These are phyloP conservation scores for Aythya baeri DNA, from an alignment of 2,113 vertebrate genomes.

Conservation along the genomic window DNA sequence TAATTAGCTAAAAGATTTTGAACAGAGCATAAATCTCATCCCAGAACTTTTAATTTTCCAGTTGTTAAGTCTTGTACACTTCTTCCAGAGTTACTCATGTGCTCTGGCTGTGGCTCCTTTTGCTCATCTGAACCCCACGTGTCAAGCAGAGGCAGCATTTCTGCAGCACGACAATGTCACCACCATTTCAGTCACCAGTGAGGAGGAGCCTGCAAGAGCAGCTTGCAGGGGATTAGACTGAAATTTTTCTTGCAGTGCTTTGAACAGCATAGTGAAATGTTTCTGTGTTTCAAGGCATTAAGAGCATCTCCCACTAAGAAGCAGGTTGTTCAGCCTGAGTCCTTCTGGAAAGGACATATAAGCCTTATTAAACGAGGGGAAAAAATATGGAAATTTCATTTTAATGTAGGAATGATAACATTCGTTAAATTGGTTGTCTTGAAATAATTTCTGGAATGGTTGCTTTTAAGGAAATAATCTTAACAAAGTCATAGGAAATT, in stretches of 20 bases:
- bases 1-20: conserved; percentile 13
- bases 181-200: neutral
- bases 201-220: neutral
- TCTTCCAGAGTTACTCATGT: neutral
- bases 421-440: neutral
- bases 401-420: neutral
- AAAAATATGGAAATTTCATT: neutral
- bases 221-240: neutral
- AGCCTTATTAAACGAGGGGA: neutral
- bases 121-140: neutral
- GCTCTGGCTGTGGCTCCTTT: neutral
- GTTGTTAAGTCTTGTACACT: neutral
- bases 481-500: conserved; percentile 17
- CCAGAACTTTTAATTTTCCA: neutral
- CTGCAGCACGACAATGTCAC: neutral
- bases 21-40: neutral
- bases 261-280: neutral
- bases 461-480: conserved; percentile 35
- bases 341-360: neutral
- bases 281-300: neutral
- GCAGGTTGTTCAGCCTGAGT: neutral
- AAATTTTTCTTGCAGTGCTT: neutral
- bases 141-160: neutral
- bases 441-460: conserved; percentile 58
- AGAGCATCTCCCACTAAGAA: neutral